These are phyloP conservation scores for Vandiemenella viatica DNA, from an alignment of 2,888 invertebrate genomes.

Conservation along the genomic window DNA sequence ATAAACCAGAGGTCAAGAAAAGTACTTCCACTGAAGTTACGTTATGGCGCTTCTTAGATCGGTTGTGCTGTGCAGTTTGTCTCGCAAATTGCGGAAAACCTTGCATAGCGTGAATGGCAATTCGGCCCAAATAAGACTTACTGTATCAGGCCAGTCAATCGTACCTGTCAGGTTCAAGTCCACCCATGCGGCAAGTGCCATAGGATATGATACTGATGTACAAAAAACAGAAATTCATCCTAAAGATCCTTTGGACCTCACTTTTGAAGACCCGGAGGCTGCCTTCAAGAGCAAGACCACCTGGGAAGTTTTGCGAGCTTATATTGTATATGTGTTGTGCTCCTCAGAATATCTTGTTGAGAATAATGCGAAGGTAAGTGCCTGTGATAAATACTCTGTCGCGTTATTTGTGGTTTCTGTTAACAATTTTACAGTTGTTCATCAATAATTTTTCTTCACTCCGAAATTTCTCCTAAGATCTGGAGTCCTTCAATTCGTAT, in stretches of 20 bases:
- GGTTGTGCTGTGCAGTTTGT: constrained; percentile 29
- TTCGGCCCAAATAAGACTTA: constrained; percentile 17
- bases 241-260: constrained; percentile 61
- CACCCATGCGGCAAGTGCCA: constrained; percentile 18
- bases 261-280: constrained; percentile 75
- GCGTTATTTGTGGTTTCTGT: no score
- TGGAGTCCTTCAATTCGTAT: no score
- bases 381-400: no score
- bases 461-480: no score
- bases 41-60: constrained; percentile 34
- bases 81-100: constrained; percentile 26
- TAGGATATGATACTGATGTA: constrained; percentile 9
- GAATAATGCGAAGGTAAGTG: constrained; percentile 76
- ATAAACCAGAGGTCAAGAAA: no score
- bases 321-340: constrained; percentile 83
- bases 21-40: no score
- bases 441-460: no score
- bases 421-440: no score
- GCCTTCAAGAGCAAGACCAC: constrained; percentile 94
- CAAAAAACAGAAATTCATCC: constrained; percentile 19
- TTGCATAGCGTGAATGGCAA: constrained; percentile 23
- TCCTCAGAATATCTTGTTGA: constrained; percentile 75
- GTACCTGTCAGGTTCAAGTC: constrained; percentile 24
- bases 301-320: constrained; percentile 76
- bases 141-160: constrained; percentile 8